Percentiles rank a stretch among this genome's conserved stretches.
Evolutionary conservation across 1,140 invertebrate genomes (phyloP).

Genomic region (Zaprionus ornatus): DNA sequence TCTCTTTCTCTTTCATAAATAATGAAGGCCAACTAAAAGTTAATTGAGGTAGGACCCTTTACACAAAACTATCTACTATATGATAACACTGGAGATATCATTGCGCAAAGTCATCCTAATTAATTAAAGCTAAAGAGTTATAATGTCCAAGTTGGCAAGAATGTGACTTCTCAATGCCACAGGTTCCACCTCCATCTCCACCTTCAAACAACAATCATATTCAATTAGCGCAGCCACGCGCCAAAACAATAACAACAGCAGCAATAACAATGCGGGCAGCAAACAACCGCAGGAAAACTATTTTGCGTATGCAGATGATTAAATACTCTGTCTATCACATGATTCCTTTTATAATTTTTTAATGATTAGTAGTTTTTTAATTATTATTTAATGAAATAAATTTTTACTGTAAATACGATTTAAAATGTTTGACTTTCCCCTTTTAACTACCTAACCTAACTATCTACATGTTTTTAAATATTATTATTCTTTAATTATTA

Average conservation of each 20-base stretch:
- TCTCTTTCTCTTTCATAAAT: neutral
- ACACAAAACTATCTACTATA: neutral
- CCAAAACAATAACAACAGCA: constrained; percentile 22
- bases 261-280: neutral
- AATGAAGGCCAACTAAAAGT: neutral
- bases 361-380: neutral
- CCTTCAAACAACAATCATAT: constrained; percentile 33
- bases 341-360: neutral
- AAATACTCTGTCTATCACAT: neutral
- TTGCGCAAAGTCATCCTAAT: neutral
- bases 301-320: neutral
- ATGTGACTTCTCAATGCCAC: constrained; percentile 15
- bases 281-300: constrained; percentile 6
- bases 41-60: neutral
- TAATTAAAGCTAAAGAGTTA: neutral
- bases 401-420: neutral
- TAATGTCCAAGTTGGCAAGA: neutral
- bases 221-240: constrained; percentile 55
- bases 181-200: neutral
- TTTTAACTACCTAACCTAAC: no score
- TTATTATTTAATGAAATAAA: neutral
- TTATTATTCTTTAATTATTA: no score
- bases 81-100: neutral
- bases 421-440: neutral
- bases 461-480: no score